phyloP scores from a whole-genome alignment of 2,888 invertebrate species.

The Oeneis ivallda region DNA sequence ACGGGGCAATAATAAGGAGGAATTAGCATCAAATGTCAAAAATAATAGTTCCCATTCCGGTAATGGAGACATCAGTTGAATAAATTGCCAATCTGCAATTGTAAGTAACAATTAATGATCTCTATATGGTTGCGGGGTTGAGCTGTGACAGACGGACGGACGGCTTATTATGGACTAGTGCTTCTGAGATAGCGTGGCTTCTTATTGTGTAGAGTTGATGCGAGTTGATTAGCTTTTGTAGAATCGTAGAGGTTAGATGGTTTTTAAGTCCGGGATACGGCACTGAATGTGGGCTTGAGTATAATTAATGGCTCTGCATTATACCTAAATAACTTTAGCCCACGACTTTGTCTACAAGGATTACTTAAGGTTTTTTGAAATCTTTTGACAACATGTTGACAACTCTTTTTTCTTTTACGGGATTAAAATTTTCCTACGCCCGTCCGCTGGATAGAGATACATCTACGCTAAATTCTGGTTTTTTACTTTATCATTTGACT shows the following conservation, averaged over 20 bases:
- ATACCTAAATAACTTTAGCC: no score
- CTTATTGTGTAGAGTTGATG: constrained; percentile 27
- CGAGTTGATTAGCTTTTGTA: constrained; percentile 9
- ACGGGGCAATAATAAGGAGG: constrained; percentile 25
- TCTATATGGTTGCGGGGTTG: constrained; percentile 55
- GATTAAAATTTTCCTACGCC: no score
- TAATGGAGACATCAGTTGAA: constrained; percentile 57
- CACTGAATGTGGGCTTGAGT: neutral
- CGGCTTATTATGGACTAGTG: constrained; percentile 45
- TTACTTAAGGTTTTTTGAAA: no score
- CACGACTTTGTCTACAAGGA: no score
- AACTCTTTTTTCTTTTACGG: no score
- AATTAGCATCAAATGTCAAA: constrained; percentile 47
- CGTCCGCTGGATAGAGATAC: no score
- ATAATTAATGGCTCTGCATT: neutral
- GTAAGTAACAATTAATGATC: constrained; percentile 68
- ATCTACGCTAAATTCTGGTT: no score
- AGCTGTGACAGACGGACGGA: constrained; percentile 64
- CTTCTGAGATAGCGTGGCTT: constrained; percentile 23
- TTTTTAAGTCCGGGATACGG: neutral
- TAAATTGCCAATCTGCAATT: constrained; percentile 72
- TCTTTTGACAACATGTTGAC: no score
- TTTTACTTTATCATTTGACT: no score
- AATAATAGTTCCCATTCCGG: constrained; percentile 57
- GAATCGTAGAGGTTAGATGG: neutral